These are phyloP conservation scores for Falco peregrinus DNA, from an alignment of 2,797 vertebrate genomes.

Conservation along the genomic window DNA sequence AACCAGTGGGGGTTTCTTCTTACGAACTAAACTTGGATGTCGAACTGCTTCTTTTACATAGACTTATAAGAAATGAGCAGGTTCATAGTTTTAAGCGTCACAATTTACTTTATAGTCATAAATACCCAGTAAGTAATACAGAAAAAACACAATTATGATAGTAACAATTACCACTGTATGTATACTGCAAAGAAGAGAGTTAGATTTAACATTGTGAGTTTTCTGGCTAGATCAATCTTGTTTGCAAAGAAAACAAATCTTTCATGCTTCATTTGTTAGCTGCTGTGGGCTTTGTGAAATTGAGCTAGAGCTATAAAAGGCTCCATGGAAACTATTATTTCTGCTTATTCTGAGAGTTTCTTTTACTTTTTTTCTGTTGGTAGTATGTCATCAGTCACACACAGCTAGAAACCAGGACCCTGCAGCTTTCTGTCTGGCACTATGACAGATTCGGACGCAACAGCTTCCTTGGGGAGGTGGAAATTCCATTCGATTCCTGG, in stretches of 20 bases:
- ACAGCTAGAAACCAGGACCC: slow-evolving; percentile 92
- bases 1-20: not conserved
- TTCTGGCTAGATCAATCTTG: not conserved
- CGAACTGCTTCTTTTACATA: not conserved
- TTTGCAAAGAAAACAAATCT: slow-evolving; percentile 1
- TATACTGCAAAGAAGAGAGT: not conserved
- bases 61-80: not conserved
- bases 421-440: slow-evolving; percentile 97
- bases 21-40: not conserved
- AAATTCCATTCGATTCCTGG: slow-evolving; percentile 94
- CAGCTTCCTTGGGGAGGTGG: slow-evolving; percentile 95
- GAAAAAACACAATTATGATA: not conserved
- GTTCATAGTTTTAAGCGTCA: not conserved
- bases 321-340: slow-evolving; percentile 41
- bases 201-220: not conserved
- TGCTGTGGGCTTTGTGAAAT: not conserved
- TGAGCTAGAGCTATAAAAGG: not conserved
- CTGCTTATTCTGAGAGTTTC: slow-evolving; percentile 13
- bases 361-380: slow-evolving; percentile 18
- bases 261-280: not conserved
- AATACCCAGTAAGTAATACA: not conserved
- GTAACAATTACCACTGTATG: not conserved
- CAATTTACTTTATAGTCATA: not conserved
- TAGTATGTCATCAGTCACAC: slow-evolving; percentile 97
- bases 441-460: slow-evolving; percentile 95